A percentile compares a stretch with the other conserved stretches of the same genome.
Conservation (phyloP, 1,140 invertebrate species). For the Medauroidea extradentata region DNA sequence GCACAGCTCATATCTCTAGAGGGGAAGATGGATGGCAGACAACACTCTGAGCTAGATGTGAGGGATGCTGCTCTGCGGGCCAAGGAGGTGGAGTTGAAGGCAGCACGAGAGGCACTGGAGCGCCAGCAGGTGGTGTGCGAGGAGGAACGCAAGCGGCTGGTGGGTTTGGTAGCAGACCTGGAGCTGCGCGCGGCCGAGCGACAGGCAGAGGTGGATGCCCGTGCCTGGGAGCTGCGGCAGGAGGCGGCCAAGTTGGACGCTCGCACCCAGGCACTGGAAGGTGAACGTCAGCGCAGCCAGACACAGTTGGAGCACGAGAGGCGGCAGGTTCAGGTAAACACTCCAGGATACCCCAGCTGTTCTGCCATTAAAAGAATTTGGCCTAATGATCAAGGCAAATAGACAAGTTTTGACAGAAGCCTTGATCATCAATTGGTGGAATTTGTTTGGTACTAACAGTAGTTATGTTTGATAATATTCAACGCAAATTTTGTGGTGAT, state of each 20-base stretch:
- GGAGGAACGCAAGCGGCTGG: neutral
- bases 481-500: too few relatives aligned
- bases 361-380: too few relatives aligned
- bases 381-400: too few relatives aligned
- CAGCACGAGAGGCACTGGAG: neutral
- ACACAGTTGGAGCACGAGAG: neutral
- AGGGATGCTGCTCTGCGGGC: neutral
- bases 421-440: too few relatives aligned
- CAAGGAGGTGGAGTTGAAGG: neutral
- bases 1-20: too few relatives aligned
- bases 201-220: neutral
- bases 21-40: neutral
- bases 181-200: neutral
- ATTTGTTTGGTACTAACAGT: too few relatives aligned
- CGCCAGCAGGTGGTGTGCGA: neutral
- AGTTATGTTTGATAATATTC: too few relatives aligned
- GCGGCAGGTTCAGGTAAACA: neutral
- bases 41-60: neutral
- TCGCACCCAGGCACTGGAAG: neutral
- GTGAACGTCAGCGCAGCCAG: neutral
- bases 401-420: too few relatives aligned
- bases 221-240: neutral
- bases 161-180: neutral
- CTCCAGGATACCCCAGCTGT: too few relatives aligned
- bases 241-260: neutral